These are phyloP conservation scores for Brachyalestes nurse DNA, from an alignment of 2,797 vertebrate genomes.

Conservation along the genomic window DNA sequence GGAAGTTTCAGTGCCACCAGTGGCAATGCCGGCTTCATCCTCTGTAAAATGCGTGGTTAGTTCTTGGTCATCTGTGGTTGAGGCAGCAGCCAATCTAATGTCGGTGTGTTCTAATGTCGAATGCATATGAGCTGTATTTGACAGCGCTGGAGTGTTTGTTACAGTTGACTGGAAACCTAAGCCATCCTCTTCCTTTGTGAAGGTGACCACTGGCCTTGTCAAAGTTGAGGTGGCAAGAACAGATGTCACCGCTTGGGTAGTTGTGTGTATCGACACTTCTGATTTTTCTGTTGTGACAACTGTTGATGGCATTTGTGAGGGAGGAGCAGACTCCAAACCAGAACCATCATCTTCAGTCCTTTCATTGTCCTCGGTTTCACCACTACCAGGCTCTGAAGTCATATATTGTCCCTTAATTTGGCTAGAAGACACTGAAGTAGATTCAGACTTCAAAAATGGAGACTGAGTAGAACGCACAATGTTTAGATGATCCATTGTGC, in stretches of 20 bases:
- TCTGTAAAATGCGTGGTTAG: neutral
- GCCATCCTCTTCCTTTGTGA: conserved; percentile 21
- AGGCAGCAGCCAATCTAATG: neutral
- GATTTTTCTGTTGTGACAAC: conserved; percentile 19
- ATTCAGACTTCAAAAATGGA: conserved; percentile 8
- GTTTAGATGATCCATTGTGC: conserved; percentile 29
- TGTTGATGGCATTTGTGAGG: conserved; percentile 13
- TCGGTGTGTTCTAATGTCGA: conserved; percentile 23
- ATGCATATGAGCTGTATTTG: conserved; percentile 32
- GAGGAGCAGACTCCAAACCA: conserved; percentile 36
- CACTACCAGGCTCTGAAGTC: conserved; percentile 63
- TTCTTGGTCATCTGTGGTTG: conserved; percentile 19
- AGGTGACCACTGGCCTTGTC: neutral
- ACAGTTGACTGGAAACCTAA: conserved; percentile 44
- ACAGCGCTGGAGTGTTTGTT: conserved; percentile 42
- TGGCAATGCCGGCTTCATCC: neutral
- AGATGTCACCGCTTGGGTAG: conserved; percentile 27
- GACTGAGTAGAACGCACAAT: conserved; percentile 37
- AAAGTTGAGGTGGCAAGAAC: conserved; percentile 11
- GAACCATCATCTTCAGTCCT: conserved; percentile 55
- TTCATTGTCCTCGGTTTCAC: conserved; percentile 52
- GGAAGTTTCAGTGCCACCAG: neutral
- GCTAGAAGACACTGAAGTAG: conserved; percentile 3
- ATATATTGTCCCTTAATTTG: conserved; percentile 4
- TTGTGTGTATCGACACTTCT: neutral